phyloP scores from a whole-genome alignment of 1,140 invertebrate genomes.

The Sesamia nonagrioides region DNA sequence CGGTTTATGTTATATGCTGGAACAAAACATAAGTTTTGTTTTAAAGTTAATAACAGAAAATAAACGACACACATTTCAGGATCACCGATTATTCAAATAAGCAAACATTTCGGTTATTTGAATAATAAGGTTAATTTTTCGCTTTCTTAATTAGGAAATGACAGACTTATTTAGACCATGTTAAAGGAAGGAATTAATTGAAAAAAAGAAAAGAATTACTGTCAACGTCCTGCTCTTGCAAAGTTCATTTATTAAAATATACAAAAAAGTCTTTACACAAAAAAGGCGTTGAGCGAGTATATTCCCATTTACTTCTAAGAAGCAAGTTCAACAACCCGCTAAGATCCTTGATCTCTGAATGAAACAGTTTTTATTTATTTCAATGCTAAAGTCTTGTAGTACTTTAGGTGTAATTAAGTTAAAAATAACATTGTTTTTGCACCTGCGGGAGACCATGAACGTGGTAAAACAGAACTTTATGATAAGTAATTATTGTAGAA shows the following conservation, averaged over 20 bases:
- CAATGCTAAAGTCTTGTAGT: neutral
- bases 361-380: conserved; percentile 15
- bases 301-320: conserved; percentile 35
- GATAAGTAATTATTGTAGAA: neutral
- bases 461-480: neutral
- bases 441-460: neutral
- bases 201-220: neutral
- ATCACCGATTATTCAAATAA: neutral
- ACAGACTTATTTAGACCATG: neutral
- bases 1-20: neutral
- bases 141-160: no score
- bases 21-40: no score
- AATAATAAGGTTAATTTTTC: no score
- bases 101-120: neutral
- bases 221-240: neutral
- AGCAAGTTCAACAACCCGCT: conserved; percentile 21
- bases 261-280: conserved; percentile 25
- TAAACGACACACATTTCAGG: neutral
- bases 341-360: conserved; percentile 43
- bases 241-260: conserved; percentile 6
- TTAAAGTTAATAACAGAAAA: neutral
- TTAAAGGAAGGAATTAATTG: neutral
- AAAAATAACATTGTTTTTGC: conserved; percentile 25
- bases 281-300: conserved; percentile 19
- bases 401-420: conserved; percentile 1